Percentiles rank a stretch among this genome's conserved stretches.
phyloP scores from a whole-genome alignment of 1,140 invertebrate genomes.

The Eciton burchellii region DNA sequence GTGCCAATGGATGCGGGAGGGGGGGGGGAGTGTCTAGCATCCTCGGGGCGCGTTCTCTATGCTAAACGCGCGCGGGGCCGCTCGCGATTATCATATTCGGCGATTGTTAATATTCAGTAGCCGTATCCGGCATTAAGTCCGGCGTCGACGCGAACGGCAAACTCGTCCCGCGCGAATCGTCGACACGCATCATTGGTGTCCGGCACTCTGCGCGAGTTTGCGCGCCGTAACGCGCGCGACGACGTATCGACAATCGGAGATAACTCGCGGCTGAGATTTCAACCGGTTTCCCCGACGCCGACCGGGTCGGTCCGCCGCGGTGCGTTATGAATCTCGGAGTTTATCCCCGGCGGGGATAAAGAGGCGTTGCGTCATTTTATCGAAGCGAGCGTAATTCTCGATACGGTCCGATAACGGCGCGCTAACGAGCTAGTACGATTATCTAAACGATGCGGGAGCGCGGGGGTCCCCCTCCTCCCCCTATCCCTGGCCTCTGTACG shows the following conservation, averaged over 20 bases:
- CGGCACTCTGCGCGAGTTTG: no score
- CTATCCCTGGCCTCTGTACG: conserved; percentile 17
- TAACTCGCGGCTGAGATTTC: background rate
- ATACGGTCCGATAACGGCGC: conserved; percentile 25
- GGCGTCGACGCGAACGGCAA: no score
- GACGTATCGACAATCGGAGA: background rate
- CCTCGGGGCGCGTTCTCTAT: background rate
- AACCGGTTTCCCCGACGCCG: background rate
- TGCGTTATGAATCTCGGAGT: background rate
- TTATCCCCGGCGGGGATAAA: conserved; percentile 19
- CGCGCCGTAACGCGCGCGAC: no score
- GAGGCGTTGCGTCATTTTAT: conserved; percentile 5
- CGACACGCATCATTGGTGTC: background rate
- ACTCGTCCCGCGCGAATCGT: background rate
- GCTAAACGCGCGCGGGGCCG: background rate
- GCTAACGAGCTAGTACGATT: conserved; percentile 30
- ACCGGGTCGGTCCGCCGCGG: background rate
- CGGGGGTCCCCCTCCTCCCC: no score
- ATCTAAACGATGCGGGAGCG: conserved; percentile 21
- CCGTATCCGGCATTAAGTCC: background rate
- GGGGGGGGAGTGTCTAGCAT: background rate
- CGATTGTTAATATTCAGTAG: conserved; percentile 1
- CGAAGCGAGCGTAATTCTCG: conserved; percentile 28
- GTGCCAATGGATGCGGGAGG: no score
- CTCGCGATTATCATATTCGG: conserved; percentile 9